A percentile compares a stretch with the other conserved stretches of the same genome.
phyloP scores from a whole-genome alignment of 2,113 vertebrate species.

The Rhinolophus sinicus region DNA sequence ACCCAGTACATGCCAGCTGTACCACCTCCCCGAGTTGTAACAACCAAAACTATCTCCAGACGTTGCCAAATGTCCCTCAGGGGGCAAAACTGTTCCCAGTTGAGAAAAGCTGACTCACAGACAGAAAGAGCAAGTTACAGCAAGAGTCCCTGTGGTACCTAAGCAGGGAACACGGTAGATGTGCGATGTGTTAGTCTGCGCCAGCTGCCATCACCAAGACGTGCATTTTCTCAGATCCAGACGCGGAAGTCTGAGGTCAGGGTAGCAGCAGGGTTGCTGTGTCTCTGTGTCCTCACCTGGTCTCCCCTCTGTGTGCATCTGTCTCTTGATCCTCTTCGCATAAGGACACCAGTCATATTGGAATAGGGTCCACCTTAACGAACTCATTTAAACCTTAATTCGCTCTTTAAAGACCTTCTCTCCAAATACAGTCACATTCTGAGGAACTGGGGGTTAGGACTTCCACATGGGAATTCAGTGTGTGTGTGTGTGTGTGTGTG shows the following conservation, averaged over 20 bases:
- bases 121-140: fast-evolving
- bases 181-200: not conserved
- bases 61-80: fast-evolving
- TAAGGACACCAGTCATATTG: not conserved
- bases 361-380: fast-evolving
- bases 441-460: not conserved
- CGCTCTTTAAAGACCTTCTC: not conserved
- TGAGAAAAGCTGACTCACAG: not conserved
- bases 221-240: not conserved
- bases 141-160: not conserved
- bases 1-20: too few species aligned
- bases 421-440: not conserved
- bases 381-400: not conserved
- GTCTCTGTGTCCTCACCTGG: fast-evolving
- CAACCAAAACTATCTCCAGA: not conserved
- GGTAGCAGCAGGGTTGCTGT: not conserved
- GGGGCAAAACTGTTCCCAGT: not conserved
- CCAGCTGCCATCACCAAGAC: too few species aligned
- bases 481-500: too few species aligned
- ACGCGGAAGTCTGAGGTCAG: not conserved
- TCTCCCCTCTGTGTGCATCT: too few species aligned
- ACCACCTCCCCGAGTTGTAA: not conserved
- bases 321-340: not conserved
- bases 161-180: not conserved
- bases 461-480: not conserved